A percentile compares a stretch with the other conserved stretches of the same genome.
These are phyloP conservation scores for Ceuthmochares aereus DNA, from an alignment of 2,113 vertebrate genomes.

Conservation along the genomic window DNA sequence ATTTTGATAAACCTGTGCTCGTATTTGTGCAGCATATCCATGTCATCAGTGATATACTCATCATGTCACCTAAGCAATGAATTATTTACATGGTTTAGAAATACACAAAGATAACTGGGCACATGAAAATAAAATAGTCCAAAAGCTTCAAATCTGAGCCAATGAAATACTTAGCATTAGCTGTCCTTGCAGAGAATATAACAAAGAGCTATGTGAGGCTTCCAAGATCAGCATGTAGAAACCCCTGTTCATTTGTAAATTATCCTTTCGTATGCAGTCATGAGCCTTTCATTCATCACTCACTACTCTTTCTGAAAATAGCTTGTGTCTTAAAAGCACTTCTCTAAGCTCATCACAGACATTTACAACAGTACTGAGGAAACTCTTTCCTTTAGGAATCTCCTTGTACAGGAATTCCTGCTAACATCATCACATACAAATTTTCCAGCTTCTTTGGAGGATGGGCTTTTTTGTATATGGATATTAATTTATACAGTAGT, in stretches of 20 bases:
- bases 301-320: neutral
- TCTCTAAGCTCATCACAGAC: neutral
- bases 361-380: neutral
- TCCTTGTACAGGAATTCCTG: neutral
- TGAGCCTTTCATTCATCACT: neutral
- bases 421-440: neutral
- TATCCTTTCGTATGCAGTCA: neutral
- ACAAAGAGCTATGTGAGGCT: neutral
- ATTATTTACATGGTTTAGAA: conserved; percentile 22
- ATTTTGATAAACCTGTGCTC: conserved; percentile 3
- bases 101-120: neutral
- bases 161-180: neutral
- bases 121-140: neutral
- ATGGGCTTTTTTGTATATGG: neutral
- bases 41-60: neutral
- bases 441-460: neutral
- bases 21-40: neutral
- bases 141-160: neutral
- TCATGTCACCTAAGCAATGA: neutral
- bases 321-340: neutral
- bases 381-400: neutral
- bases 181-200: neutral
- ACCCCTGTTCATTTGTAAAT: neutral
- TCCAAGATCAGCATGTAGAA: neutral
- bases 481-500: neutral